Evolutionary conservation across 2,797 vertebrate genomes (phyloP), one percentile per base, ranked within the genome.

Genomic region (Todus mexicanus): DNA sequence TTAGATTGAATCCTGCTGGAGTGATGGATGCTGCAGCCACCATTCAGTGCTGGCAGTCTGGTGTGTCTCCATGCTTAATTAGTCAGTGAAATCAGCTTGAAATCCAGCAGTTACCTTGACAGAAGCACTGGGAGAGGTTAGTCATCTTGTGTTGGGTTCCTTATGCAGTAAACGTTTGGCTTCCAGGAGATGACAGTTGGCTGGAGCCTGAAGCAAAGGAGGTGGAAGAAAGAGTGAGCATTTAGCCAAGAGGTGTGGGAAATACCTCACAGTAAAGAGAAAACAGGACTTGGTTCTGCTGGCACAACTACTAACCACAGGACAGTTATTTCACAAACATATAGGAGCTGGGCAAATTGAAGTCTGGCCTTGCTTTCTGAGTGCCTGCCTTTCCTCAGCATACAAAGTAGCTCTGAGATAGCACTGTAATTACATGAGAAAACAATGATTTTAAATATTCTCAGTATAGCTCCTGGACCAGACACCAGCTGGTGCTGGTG

Each of bases 71-170:
- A 75, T 89, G 90, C 79, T 89, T 94, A 87, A 94, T 91, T 96
- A 94, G 75, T 45, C 66, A 75, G 84, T 40, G 89, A 94, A 92
- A 95, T 95, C 79, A 88, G n/a, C 76, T 78, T 87, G 66, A 94
- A 92, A 93, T 84, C 51, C 75, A 93, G 84, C 66, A 75, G 50
- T 93, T 95, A 88, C 69, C 66, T 85, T 93, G 89, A 89, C 69
- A 92, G 90, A 77, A 78, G 75, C 89, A 66, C 14, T 38, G 51
- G 72, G 84, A 7, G n/a, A 23, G 54, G 43, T 18, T 86, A 81
- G 61, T 57, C 48, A 40, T 95, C 38, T 20, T 35, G 33, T 81
- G 51, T 29, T 77, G 72, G 14, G 29, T 19, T 83, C 90, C 64
- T 78, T 79, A 45, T 37, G 43, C 40, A 50, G 59, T 72, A 72